phyloP scores from a whole-genome alignment of 2,797 vertebrate genomes.

The Anabacerthia variegaticeps region DNA sequence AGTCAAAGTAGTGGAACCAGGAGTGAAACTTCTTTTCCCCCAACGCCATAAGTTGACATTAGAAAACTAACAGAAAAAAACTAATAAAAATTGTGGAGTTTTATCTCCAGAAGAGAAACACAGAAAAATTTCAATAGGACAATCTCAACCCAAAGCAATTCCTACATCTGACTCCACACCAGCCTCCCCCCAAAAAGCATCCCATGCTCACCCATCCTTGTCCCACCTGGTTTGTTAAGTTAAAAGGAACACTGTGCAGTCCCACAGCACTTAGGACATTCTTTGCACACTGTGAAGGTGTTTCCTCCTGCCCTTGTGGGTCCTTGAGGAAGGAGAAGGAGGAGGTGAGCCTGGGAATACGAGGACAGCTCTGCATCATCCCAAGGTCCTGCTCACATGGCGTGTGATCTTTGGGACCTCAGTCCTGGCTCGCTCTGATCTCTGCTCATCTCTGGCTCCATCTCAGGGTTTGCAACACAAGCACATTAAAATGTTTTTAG shows the following conservation, averaged over 20 bases:
- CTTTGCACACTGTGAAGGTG: accelerated
- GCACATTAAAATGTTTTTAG: background rate
- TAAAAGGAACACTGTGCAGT: accelerated
- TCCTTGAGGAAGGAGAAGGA: background rate
- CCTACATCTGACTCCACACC: accelerated
- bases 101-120: background rate
- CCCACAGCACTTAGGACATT: accelerated
- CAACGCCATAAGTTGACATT: background rate
- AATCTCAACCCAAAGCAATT: background rate
- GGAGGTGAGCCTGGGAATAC: accelerated
- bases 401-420: accelerated
- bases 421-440: accelerated
- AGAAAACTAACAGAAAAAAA: background rate
- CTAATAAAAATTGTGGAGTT: accelerated
- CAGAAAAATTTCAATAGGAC: accelerated
- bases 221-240: background rate
- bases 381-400: accelerated
- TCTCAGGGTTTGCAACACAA: background rate
- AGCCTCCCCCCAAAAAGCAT: background rate
- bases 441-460: background rate
- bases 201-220: background rate
- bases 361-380: background rate
- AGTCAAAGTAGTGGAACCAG: background rate
- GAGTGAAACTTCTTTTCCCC: background rate
- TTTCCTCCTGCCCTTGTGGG: background rate